Base-by-base conservation (phyloP, 2,888 invertebrate species). In the Electrophaes corylata region DNA sequence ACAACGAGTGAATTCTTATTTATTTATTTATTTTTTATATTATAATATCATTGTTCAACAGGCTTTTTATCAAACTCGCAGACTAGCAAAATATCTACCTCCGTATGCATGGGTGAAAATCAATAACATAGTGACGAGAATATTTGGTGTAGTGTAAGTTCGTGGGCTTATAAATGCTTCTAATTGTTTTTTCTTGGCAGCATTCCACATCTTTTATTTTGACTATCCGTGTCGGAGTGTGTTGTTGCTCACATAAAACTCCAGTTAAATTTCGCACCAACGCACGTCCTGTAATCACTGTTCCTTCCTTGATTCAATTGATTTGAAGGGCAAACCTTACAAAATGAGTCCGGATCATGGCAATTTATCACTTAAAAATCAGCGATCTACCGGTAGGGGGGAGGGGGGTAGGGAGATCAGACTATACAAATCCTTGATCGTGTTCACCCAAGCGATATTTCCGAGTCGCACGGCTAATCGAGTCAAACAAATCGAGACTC, bases 321-420 rank as follows among this genome's bases (percentile, higher is more conserved):
- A 51, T 43, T 47, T 60, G 60, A 60, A 60, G 60, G 60, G 47
- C 51, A 60, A 51, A 37, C 16, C 37, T 55, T 48, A 51, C 39
- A 47, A 44, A 48, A 26, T 23, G 6, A 39, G n/a, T n/a, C 55
- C 55, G 60, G 60, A 60, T 55, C 44, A 55, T 18, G 48, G 48
- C 60, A 48, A 55, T 60, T 60, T 60, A 41, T 60, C 55, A 60
- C 60, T 60, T 53, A 46, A 50, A 51, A 59, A 50, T 50, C 35
- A 55, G 46, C 47, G 41, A 55, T 44, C 51, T n/a, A n/a, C n/a
- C 37, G n/a, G 51, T 39, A 47, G 60, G 55, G 55, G 23, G 12
- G 45, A 29, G n/a, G n/a, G n/a, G n/a, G n/a, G n/a, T n/a, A 2
- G 31, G 48, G 52, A 11, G 58, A 49, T 45, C 48, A 46, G 40